Conservation (phyloP, 30 jellyfish, hydroid and myxozoan genomes). For the Turritopsis dohrnii region DNA sequence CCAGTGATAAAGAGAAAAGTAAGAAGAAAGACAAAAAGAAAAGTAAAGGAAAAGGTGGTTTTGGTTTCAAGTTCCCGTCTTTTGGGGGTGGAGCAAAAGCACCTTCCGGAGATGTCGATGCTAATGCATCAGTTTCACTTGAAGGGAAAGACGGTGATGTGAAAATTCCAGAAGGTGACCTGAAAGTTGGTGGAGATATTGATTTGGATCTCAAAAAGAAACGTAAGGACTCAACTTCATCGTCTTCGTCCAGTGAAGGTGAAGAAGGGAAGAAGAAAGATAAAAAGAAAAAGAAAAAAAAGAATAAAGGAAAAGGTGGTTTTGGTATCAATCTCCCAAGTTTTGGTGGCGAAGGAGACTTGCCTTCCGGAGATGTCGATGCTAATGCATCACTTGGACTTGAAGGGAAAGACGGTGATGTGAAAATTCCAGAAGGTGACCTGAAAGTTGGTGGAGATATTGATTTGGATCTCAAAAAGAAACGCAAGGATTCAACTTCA, state of each 20-base stretch:
- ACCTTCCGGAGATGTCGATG: constrained; percentile 11
- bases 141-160: background rate
- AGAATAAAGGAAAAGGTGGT: constrained; percentile 19
- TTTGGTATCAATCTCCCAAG: background rate
- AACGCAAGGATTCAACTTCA: constrained; percentile 11
- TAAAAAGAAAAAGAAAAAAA: constrained; percentile 16
- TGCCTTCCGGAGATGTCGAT: background rate
- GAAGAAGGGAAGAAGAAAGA: constrained; percentile 20
- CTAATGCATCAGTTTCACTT: background rate
- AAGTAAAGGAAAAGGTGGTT: constrained; percentile 12
- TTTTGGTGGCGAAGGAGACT: background rate
- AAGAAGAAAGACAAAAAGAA: constrained; percentile 18
- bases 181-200: background rate
- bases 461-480: background rate
- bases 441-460: background rate
- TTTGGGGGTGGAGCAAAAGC: constrained; percentile 10
- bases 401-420: background rate
- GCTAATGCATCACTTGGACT: background rate
- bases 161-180: background rate
- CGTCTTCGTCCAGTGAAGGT: background rate
- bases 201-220: background rate
- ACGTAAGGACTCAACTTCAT: constrained; percentile 11
- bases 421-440: background rate
- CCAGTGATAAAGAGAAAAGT: background rate
- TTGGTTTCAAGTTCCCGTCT: background rate